Evolutionary conservation across 2,113 vertebrate species (phyloP).

Genomic region (Rhinopomastus cyanomelas): DNA sequence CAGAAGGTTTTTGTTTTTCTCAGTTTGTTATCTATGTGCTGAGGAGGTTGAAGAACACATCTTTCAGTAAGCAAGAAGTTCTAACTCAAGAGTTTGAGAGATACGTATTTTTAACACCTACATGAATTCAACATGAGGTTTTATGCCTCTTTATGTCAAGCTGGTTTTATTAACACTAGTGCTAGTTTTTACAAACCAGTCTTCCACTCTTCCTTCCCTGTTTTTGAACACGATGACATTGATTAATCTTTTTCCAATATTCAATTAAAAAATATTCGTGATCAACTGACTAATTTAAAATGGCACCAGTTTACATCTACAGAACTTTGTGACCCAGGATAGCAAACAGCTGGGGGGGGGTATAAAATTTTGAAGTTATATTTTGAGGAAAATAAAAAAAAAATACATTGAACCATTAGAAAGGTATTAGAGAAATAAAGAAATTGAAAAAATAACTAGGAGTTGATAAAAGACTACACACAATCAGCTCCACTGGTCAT

Average conservation of each 20-base stretch:
- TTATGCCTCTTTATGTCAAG: background rate
- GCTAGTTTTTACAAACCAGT: background rate
- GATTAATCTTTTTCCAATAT: background rate
- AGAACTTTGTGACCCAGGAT: background rate
- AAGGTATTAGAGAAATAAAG: background rate
- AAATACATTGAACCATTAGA: background rate
- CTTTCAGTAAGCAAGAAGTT: background rate
- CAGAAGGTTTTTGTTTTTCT: constrained; percentile 21
- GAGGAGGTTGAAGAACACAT: background rate
- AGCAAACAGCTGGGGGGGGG: background rate
- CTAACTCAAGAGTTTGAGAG: background rate
- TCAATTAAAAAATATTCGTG: background rate
- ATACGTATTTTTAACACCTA: background rate
- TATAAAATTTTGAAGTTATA: background rate
- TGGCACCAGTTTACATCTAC: background rate
- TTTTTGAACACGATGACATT: background rate
- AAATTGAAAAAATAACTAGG: background rate
- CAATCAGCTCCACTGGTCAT: background rate
- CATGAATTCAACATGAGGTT: background rate
- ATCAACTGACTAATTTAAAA: background rate
- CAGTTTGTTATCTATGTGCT: background rate
- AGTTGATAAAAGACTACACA: background rate
- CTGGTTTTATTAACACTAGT: background rate
- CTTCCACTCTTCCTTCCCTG: background rate
- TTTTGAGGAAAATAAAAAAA: background rate